Base-by-base conservation (phyloP, 2,888 invertebrate species). In the Griposia aprilina region DNA sequence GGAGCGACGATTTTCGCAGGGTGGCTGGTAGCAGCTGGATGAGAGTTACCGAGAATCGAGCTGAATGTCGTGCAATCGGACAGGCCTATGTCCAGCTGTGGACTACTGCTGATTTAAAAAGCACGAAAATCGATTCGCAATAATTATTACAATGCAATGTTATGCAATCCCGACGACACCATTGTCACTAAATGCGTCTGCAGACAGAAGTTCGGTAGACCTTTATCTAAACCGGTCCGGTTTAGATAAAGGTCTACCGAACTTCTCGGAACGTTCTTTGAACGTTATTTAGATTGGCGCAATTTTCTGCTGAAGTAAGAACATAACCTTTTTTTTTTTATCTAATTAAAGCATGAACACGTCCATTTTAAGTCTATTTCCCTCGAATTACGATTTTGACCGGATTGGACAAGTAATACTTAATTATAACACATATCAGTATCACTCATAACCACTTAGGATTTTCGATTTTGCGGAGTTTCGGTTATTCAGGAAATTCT, bases 161-260 rank as follows among this genome's bases (percentile, higher is more conserved):
- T n/a, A n/a, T n/a, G n/a, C n/a, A 23, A 26, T n/a, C n/a, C 41
- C 15, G 11, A n/a, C 23, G 48, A 13, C 57, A 66, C 30, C 23
- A n/a, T 59, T n/a, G 23, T 23, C 7, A 23, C 23, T 13, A 45
- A 70, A 59, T 63, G 13, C 36, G 8, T 62, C 7, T 26, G n/a
- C 63, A 30, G 26, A 65, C 57, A 50, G 3, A 57, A 77, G 20
- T 70, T 50, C 15, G 20, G 13, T 45, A 52, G 20, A 52, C 59
- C 45, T 78, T 65, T 77, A 77, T 66, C 65, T 45, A 70, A 77
- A 77, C 70, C 59, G 59, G 78, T 45, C 7, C 15, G n/a, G n/a
- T n/a, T n/a, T n/a, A n/a, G n/a, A n/a, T n/a, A n/a, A n/a, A n/a
- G n/a, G n/a, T n/a, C n/a, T n/a, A n/a, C n/a, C n/a, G n/a, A n/a